Conservation (phyloP, 2,797 vertebrate genomes). For the Myoxocephalus aenaeus region DNA sequence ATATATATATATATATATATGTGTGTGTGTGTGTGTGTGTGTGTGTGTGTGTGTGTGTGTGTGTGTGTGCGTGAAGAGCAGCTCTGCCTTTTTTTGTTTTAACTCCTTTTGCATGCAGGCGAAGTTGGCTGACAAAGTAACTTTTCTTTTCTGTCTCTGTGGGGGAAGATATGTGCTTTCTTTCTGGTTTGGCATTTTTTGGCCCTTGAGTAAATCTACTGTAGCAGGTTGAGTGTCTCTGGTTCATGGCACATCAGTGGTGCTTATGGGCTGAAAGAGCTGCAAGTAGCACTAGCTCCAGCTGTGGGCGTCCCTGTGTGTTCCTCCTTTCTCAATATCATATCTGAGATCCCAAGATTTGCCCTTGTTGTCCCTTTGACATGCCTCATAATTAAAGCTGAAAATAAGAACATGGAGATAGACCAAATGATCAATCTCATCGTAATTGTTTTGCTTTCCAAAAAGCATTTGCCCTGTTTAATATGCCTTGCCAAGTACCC, state of each 20-base stretch:
- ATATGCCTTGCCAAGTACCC: conserved; percentile 67
- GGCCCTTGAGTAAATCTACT: conserved; percentile 29
- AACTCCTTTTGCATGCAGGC: conserved; percentile 56
- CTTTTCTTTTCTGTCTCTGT: conserved; percentile 54
- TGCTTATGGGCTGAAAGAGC: conserved; percentile 27
- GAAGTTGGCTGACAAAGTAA: conserved; percentile 65
- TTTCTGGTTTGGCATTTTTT: conserved; percentile 27
- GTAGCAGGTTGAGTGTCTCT: conserved; percentile 36
- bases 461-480: conserved; percentile 55
- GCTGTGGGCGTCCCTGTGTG: conserved; percentile 8
- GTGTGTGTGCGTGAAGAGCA: conserved; percentile 32
- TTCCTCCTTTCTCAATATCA: not conserved
- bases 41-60: conserved; percentile 40
- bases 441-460: conserved; percentile 49
- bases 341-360: not conserved
- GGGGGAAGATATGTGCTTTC: conserved; percentile 30
- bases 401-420: conserved; percentile 5
- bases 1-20: not conserved
- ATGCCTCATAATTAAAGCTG: not conserved
- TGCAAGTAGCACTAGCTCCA: not conserved
- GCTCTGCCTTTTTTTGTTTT: conserved; percentile 34
- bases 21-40: not conserved
- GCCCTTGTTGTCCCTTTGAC: not conserved
- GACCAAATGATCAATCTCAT: conserved; percentile 3
- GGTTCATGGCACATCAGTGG: conserved; percentile 21